A percentile compares a stretch with the other conserved stretches of the same genome.
Conservation (phyloP, 1,140 invertebrate species). For the Vanessa tameamea region DNA sequence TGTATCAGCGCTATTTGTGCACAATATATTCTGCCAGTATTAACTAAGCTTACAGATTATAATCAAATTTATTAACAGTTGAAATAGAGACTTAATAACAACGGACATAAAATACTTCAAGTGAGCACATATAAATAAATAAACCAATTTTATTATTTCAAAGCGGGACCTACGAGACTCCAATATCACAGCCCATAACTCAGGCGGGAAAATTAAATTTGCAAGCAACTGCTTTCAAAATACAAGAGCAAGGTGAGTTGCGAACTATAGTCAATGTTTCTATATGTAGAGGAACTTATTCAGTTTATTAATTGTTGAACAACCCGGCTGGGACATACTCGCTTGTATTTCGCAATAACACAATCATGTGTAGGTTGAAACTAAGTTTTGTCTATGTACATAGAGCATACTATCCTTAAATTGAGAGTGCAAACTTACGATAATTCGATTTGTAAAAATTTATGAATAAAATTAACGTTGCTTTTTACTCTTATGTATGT, state of each 20-base stretch:
- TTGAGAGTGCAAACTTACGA: not conserved
- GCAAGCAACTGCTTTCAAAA: slow-evolving; percentile 25
- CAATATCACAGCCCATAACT: slow-evolving; percentile 33
- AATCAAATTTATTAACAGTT: not conserved
- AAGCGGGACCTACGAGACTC: slow-evolving; percentile 19
- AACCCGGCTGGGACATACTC: slow-evolving; percentile 12
- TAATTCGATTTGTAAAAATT: not conserved
- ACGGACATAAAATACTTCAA: not conserved
- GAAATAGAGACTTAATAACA: not conserved
- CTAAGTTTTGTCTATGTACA: not conserved
- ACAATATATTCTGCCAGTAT: no score
- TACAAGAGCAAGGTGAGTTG: slow-evolving; percentile 10
- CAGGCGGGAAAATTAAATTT: slow-evolving; percentile 30
- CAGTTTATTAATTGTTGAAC: slow-evolving; percentile 31
- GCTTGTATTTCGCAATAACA: not conserved
- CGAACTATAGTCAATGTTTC: slow-evolving; percentile 20
- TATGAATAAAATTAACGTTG: no score
- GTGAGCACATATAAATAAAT: slow-evolving; percentile 4
- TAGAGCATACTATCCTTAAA: not conserved
- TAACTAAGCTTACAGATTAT: no score
- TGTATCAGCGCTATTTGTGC: no score
- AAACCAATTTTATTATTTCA: slow-evolving; percentile 11
- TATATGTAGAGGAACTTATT: slow-evolving; percentile 17
- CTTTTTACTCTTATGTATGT: no score
- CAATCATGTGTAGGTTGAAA: not conserved